These are phyloP conservation scores for Apostichopus leukothele DNA, from an alignment of 53 echinoderm and acorn worm genomes.

Conservation along the genomic window DNA sequence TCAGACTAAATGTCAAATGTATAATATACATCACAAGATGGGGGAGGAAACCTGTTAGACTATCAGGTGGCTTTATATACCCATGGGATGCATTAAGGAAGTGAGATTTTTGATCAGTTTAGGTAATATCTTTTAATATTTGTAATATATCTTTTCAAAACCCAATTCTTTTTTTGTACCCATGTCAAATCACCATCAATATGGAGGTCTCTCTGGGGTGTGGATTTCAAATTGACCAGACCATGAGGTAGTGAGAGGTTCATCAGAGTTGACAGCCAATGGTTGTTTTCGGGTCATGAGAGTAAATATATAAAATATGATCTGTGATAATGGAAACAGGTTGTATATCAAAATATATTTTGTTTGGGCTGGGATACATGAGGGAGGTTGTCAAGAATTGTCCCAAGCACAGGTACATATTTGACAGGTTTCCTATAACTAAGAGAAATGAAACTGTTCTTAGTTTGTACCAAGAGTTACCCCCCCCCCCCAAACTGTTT, in stretches of 20 bases:
- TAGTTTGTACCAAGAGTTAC: no score
- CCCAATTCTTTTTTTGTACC: background rate
- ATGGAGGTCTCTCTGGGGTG: background rate
- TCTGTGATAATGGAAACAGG: no score
- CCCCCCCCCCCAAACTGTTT: no score
- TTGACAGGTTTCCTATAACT: no score
- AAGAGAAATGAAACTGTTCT: no score
- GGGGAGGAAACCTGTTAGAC: background rate
- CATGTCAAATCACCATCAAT: no score
- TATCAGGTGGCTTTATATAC: background rate
- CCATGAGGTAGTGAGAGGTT: background rate
- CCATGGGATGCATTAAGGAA: conserved; percentile 7
- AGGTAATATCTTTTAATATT: conserved; percentile 4
- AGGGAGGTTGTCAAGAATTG: no score
- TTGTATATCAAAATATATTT: no score
- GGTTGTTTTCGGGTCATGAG: background rate
- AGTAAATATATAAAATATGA: background rate
- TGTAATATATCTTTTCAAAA: background rate
- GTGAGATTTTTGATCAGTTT: background rate
- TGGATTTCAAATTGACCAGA: background rate
- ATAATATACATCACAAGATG: background rate
- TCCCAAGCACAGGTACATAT: no score
- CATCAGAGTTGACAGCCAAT: background rate
- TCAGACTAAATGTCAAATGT: background rate
- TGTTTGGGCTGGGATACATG: no score